Evolutionary conservation across 2,888 invertebrate genomes (phyloP).

Genomic region (Abrostola tripartita): DNA sequence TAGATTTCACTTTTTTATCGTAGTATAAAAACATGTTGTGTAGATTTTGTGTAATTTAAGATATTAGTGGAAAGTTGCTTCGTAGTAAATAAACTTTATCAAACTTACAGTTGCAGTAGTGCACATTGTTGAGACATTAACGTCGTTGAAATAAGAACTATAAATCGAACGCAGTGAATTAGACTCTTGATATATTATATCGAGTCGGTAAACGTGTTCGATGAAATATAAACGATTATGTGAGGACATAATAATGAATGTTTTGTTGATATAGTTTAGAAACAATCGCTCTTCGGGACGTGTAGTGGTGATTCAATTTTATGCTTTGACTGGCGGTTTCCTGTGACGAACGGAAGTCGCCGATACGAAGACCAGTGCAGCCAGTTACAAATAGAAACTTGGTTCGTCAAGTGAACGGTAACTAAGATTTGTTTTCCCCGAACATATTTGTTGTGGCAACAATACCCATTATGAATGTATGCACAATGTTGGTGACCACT

Average conservation of each 20-base stretch:
- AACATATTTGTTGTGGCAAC: slow-evolving; percentile 61
- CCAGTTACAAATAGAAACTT: slow-evolving; percentile 76
- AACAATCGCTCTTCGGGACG: slow-evolving; percentile 64
- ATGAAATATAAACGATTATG: slow-evolving; percentile 45
- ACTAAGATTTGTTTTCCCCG: slow-evolving; percentile 66
- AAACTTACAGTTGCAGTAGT: slow-evolving; percentile 5
- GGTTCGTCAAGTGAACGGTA: slow-evolving; percentile 69
- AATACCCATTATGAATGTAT: slow-evolving; percentile 49
- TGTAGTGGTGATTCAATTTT: slow-evolving; percentile 64
- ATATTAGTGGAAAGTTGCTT: slow-evolving; percentile 22
- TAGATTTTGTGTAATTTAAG: slow-evolving; percentile 13
- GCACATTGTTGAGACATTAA: slow-evolving; percentile 13
- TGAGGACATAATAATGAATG: slow-evolving; percentile 60
- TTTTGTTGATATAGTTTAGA: slow-evolving; percentile 61
- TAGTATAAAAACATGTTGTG: background rate
- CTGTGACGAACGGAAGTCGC: slow-evolving; percentile 74
- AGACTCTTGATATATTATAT: slow-evolving; percentile 7
- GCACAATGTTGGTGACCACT: slow-evolving; percentile 33
- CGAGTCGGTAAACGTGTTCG: slow-evolving; percentile 29
- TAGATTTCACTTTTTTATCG: slow-evolving; percentile 30
- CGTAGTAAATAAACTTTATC: slow-evolving; percentile 3
- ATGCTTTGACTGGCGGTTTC: slow-evolving; percentile 78
- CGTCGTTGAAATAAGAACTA: slow-evolving; percentile 26
- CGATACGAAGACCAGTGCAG: slow-evolving; percentile 63
- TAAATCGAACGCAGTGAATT: slow-evolving; percentile 20